These are phyloP conservation scores for Blastobasis lacticolella DNA, from an alignment of 2,888 invertebrate species.

Conservation along the genomic window DNA sequence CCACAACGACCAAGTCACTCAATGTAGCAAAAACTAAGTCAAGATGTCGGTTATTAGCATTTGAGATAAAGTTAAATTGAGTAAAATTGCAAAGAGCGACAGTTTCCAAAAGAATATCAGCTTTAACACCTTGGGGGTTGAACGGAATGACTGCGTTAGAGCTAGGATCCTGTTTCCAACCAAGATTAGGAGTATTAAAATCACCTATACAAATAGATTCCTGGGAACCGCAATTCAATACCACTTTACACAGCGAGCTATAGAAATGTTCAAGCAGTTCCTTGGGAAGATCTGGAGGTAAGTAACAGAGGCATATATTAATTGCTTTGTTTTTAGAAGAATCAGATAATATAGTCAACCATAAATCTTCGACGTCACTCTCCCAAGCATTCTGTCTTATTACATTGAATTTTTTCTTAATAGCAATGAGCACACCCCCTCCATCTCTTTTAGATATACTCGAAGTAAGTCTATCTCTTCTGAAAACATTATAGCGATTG, in stretches of 20 bases:
- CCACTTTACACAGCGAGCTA: background rate
- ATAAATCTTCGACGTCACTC: slow-evolving; percentile 12
- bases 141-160: too few relatives aligned
- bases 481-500: slow-evolving; percentile 1
- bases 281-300: slow-evolving; percentile 6
- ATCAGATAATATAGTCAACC: slow-evolving; percentile 8
- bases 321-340: background rate
- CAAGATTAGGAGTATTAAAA: background rate
- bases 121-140: too few relatives aligned
- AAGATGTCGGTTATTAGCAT: too few relatives aligned
- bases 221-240: background rate
- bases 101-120: too few relatives aligned
- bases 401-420: slow-evolving; percentile 9
- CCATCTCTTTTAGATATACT: slow-evolving; percentile 1
- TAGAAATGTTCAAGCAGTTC: background rate
- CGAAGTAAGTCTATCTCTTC: slow-evolving; percentile 1
- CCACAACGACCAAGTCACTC: too few relatives aligned
- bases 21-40: too few relatives aligned
- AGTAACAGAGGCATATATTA: slow-evolving; percentile 12
- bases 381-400: slow-evolving; percentile 11
- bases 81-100: too few relatives aligned
- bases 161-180: background rate
- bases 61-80: too few relatives aligned
- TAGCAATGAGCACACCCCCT: slow-evolving; percentile 12
- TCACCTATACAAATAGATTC: background rate